phyloP scores from a whole-genome alignment of 53 echinoderm and acorn worm species.

The Paracentrotus lividus region DNA sequence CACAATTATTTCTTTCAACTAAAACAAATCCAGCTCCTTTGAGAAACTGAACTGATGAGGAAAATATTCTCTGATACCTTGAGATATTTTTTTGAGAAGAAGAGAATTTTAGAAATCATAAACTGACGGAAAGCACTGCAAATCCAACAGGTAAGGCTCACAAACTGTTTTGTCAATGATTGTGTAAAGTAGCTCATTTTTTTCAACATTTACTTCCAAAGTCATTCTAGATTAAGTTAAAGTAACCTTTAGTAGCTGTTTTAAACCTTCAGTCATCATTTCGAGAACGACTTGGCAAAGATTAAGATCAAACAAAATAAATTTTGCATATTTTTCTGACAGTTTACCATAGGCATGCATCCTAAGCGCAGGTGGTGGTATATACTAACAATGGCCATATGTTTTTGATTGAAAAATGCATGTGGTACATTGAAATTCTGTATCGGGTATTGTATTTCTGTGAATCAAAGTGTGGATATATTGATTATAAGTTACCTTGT shows the following conservation, averaged over 20 bases:
- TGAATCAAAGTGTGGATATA: not conserved
- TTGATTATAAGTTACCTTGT: not conserved
- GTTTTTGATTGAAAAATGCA: not conserved
- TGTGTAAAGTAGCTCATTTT: not conserved
- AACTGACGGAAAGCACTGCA: not conserved
- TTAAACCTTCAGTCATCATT: not conserved
- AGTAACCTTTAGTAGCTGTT: not conserved
- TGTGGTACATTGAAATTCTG: not conserved
- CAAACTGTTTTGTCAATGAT: not conserved
- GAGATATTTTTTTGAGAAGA: conserved; percentile 15
- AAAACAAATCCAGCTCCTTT: not conserved
- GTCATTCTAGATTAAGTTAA: not conserved
- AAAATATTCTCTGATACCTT: not conserved
- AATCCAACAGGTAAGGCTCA: not conserved
- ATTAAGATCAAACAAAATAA: not conserved
- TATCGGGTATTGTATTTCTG: not conserved
- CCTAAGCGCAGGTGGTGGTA: not conserved
- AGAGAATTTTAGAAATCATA: not conserved
- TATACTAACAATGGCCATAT: not conserved
- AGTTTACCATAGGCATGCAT: not conserved
- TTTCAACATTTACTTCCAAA: no score
- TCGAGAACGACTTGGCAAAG: not conserved
- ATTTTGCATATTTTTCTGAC: not conserved
- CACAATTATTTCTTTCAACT: not conserved
- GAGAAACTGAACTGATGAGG: conserved; percentile 33